Evolutionary conservation across 1,140 invertebrate species (phyloP).

Genomic region (Eupeodes corollae): DNA sequence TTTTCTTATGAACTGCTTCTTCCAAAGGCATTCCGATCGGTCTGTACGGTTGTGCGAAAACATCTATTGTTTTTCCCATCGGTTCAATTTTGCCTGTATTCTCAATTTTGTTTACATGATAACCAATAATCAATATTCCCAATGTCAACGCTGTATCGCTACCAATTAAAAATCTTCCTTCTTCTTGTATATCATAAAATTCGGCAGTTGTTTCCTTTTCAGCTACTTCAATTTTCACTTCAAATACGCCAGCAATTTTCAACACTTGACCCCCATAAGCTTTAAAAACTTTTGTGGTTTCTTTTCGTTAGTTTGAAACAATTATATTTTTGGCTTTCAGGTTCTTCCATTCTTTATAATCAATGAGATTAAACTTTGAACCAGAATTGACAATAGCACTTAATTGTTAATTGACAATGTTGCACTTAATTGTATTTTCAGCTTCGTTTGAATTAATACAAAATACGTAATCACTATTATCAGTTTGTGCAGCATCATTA

Average conservation of each 20-base stretch:
- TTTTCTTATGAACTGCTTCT: slow-evolving; percentile 6
- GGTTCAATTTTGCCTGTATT: no score
- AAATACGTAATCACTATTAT: no score
- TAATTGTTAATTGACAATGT: background rate
- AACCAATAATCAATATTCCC: background rate
- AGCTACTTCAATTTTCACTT: background rate
- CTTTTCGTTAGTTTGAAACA: background rate
- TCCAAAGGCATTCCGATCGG: no score
- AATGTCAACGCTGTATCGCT: background rate
- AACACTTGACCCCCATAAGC: background rate
- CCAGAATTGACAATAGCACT: background rate
- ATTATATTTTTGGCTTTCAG: background rate
- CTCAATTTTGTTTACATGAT: background rate
- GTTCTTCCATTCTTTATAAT: background rate
- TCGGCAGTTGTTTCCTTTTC: background rate
- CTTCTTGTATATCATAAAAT: background rate
- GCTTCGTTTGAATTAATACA: background rate
- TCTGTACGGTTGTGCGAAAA: no score
- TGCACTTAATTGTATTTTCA: background rate
- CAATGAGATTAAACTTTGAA: background rate
- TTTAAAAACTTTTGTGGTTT: slow-evolving; percentile 1
- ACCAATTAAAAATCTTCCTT: background rate
- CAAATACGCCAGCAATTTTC: background rate
- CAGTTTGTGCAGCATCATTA: no score
- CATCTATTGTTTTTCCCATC: no score